Conservation (phyloP, 2,888 invertebrate species). For the Branchipolynoe longqiensis region DNA sequence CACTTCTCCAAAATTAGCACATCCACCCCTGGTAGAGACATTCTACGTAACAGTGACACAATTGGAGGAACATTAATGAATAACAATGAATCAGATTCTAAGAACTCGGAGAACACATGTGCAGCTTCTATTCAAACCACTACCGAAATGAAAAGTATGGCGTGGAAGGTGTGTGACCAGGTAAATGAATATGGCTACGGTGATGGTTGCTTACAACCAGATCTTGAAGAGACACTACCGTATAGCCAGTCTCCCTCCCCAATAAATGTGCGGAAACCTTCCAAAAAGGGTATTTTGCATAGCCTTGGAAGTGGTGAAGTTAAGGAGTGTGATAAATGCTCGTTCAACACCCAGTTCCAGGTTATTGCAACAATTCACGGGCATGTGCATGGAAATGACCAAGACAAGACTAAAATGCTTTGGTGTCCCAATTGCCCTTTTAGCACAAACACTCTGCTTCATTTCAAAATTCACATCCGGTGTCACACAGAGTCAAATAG, state of each 20-base stretch:
- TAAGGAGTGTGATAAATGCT: constrained; percentile 28
- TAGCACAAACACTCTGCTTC: background rate
- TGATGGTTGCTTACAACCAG: background rate
- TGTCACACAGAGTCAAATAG: constrained; percentile 24
- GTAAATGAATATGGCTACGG: background rate
- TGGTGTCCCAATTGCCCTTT: constrained; percentile 51
- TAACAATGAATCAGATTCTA: too few relatives aligned
- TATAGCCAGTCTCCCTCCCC: background rate
- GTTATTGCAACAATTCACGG: constrained; percentile 14
- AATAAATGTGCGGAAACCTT: background rate
- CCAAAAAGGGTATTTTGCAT: background rate
- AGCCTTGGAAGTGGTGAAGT: constrained; percentile 8
- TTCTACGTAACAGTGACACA: too few relatives aligned
- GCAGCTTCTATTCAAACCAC: too few relatives aligned
- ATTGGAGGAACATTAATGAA: too few relatives aligned
- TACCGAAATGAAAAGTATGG: too few relatives aligned
- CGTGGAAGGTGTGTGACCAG: too few relatives aligned
- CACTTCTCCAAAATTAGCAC: too few relatives aligned
- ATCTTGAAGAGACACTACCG: background rate
- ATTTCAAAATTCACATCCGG: constrained; percentile 37
- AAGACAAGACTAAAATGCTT: background rate
- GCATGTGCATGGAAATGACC: background rate
- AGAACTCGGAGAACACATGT: too few relatives aligned
- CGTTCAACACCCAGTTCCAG: constrained; percentile 2
- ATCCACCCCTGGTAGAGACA: too few relatives aligned